Conservation (phyloP, 2,888 invertebrate genomes). For the Biston betularia region DNA sequence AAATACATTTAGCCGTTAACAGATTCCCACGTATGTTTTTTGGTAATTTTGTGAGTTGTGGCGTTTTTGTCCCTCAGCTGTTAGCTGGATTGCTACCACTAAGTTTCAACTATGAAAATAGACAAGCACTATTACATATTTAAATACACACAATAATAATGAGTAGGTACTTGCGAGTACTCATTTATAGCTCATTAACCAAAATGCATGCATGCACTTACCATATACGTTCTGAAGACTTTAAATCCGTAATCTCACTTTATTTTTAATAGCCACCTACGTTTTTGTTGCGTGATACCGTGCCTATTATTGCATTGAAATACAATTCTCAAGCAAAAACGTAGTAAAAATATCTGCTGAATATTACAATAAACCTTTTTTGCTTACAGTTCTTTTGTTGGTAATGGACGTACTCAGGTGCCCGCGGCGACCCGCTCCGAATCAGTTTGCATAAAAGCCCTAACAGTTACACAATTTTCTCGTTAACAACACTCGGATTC, state of each 20-base stretch:
- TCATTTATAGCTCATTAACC: slow-evolving; percentile 1
- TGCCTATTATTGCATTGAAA: slow-evolving; percentile 24
- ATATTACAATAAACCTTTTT: slow-evolving; percentile 50
- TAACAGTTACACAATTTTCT: slow-evolving; percentile 43
- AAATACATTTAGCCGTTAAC: slow-evolving; percentile 28
- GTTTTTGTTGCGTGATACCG: slow-evolving; percentile 2
- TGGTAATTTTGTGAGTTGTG: background rate
- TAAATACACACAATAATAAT: background rate
- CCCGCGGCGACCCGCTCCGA: slow-evolving; percentile 43
- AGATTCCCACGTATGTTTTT: slow-evolving; percentile 12
- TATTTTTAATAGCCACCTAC: slow-evolving; percentile 13
- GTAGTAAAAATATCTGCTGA: slow-evolving; percentile 22
- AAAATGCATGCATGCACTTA: slow-evolving; percentile 47
- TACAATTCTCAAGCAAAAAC: slow-evolving; percentile 29
- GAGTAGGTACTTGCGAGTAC: background rate
- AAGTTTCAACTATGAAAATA: background rate
- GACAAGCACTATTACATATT: background rate
- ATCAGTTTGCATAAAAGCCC: slow-evolving; percentile 40
- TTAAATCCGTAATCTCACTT: slow-evolving; percentile 36
- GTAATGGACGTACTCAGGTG: slow-evolving; percentile 52
- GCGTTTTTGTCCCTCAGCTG: too few species aligned
- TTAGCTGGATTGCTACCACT: background rate
- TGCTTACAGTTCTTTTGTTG: slow-evolving; percentile 58
- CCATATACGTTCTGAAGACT: slow-evolving; percentile 37
- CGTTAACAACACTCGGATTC: slow-evolving; percentile 43